These are phyloP conservation scores for Aphelenchoides besseyi DNA, from an alignment of 1,140 invertebrate genomes.

Conservation along the genomic window DNA sequence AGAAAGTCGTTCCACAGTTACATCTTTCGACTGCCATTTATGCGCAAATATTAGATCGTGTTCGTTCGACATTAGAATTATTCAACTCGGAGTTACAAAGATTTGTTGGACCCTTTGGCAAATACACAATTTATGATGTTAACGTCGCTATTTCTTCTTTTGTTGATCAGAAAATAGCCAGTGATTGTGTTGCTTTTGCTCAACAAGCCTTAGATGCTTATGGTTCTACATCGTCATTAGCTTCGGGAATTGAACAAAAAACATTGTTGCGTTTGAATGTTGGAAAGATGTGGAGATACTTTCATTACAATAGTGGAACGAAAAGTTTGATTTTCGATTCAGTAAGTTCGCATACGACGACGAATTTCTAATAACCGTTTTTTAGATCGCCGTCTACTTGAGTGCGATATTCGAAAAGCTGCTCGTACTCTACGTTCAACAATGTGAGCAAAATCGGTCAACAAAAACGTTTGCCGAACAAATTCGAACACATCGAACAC, in stretches of 20 bases:
- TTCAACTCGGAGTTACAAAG: not conserved
- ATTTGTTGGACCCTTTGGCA: constrained; percentile 12
- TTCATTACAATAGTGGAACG: not conserved
- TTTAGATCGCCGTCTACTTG: constrained; percentile 27
- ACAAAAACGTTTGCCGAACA: not conserved
- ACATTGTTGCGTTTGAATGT: constrained; percentile 16
- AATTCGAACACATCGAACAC: not conserved
- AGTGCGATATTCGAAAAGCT: constrained; percentile 22
- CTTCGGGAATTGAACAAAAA: not conserved
- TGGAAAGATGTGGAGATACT: constrained; percentile 25
- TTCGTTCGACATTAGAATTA: constrained; percentile 4
- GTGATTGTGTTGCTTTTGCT: constrained; percentile 18
- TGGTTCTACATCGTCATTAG: not conserved
- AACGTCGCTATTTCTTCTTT: constrained; percentile 18
- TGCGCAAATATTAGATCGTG: not conserved
- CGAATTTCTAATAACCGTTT: too few species aligned
- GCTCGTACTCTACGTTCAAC: constrained; percentile 6
- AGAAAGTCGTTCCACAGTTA: not conserved
- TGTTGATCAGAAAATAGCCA: constrained; percentile 16
- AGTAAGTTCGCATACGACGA: too few species aligned
- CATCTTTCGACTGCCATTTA: not conserved
- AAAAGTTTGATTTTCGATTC: constrained; percentile 9
- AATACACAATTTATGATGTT: constrained; percentile 5
- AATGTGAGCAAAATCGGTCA: not conserved
- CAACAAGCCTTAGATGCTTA: constrained; percentile 14